A percentile compares a stretch with the other conserved stretches of the same genome.
Conservation (phyloP, 1,140 invertebrate genomes). For the Bombyx mandarina region DNA sequence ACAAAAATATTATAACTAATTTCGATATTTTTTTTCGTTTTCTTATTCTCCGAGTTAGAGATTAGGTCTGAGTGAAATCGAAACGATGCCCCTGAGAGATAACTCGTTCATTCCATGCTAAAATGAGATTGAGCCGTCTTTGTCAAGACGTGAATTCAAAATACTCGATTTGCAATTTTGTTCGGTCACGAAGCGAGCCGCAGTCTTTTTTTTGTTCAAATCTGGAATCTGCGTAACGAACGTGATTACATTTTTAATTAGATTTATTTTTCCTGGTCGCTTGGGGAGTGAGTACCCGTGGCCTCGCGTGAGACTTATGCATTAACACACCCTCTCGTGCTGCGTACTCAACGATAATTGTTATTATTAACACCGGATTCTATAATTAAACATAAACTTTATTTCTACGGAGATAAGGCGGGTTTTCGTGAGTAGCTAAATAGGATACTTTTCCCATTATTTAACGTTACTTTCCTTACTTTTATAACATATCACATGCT, state of each 20-base stretch:
- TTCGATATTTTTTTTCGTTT: too few relatives aligned
- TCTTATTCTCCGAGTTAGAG: too few relatives aligned
- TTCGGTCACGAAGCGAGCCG: constrained; percentile 7
- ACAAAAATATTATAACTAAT: too few relatives aligned
- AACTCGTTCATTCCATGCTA: constrained; percentile 18
- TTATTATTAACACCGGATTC: constrained; percentile 24
- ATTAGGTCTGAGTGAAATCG: too few relatives aligned
- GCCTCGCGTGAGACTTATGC: constrained; percentile 26
- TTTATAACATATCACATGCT: constrained; percentile 5
- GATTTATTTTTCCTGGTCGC: constrained; percentile 18
- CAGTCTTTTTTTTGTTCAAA: not conserved
- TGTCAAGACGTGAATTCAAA: constrained; percentile 26
- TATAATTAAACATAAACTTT: constrained; percentile 13
- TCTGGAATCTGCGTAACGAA: constrained; percentile 2
- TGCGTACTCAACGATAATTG: constrained; percentile 26
- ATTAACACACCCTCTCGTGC: constrained; percentile 28
- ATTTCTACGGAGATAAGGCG: not conserved
- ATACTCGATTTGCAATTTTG: constrained; percentile 17
- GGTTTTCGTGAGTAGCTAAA: not conserved
- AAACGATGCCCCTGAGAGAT: constrained; percentile 19
- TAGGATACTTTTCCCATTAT: constrained; percentile 7
- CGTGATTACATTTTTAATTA: constrained; percentile 26
- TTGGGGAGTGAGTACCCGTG: constrained; percentile 7
- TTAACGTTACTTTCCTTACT: constrained; percentile 6
- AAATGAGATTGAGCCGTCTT: constrained; percentile 17